These are phyloP conservation scores for Molorchus minor DNA, from an alignment of 2,888 invertebrate species.

Conservation along the genomic window DNA sequence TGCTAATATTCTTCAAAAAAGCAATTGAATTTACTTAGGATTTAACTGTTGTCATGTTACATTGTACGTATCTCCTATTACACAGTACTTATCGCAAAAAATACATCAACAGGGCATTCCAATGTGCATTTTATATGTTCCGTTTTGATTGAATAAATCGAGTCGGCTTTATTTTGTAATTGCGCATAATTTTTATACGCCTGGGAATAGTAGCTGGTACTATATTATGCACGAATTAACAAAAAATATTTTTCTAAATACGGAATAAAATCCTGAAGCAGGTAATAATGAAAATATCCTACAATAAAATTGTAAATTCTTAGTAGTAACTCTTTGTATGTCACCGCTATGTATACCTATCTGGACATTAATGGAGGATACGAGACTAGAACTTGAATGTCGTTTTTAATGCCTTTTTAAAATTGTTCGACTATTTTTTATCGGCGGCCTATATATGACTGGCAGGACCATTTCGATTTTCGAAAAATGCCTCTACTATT, in stretches of 20 bases:
- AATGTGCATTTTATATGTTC: conserved; percentile 24
- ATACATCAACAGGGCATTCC: conserved; percentile 14
- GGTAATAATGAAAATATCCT: conserved; percentile 60
- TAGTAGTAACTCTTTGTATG: conserved; percentile 55
- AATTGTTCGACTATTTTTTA: conserved; percentile 42
- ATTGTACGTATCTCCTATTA: no score
- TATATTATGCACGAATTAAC: conserved; percentile 46
- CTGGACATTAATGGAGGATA: conserved; percentile 58
- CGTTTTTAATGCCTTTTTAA: conserved; percentile 54
- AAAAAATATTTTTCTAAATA: conserved; percentile 51
- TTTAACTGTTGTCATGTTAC: no score
- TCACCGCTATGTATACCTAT: conserved; percentile 58
- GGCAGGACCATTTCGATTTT: no score
- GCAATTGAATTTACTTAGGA: no score
- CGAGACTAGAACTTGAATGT: conserved; percentile 57
- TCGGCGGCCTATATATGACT: conserved; percentile 11
- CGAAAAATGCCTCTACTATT: no score
- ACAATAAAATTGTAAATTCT: conserved; percentile 61
- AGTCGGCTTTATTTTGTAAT: conserved; percentile 26
- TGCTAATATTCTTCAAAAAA: no score
- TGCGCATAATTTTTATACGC: conserved; percentile 26
- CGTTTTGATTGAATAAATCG: conserved; percentile 36
- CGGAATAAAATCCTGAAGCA: conserved; percentile 54
- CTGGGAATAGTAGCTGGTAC: conserved; percentile 15
- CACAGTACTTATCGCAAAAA: no score